These are phyloP conservation scores for Drosophila setifemur DNA, from an alignment of 1,140 invertebrate genomes.

Conservation along the genomic window DNA sequence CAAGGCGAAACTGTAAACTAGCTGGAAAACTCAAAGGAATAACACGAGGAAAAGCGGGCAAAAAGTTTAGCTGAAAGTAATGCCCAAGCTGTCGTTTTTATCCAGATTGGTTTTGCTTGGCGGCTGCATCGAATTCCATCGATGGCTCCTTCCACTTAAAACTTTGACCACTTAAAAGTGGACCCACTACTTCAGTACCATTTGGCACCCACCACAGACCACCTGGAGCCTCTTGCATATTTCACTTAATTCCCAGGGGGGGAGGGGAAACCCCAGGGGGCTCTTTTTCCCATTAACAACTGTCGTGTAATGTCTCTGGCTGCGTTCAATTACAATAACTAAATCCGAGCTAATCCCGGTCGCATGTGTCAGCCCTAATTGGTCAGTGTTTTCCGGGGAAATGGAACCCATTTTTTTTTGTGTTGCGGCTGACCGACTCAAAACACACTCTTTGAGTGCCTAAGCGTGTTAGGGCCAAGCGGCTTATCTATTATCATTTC, in stretches of 20 bases:
- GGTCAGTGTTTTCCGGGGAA: constrained; percentile 6
- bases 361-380: constrained; percentile 25
- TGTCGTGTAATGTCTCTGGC: constrained; percentile 1
- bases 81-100: constrained; percentile 26
- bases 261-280: neutral
- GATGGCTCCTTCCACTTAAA: constrained; percentile 26
- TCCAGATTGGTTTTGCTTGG: constrained; percentile 2
- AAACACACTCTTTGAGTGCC: constrained; percentile 39
- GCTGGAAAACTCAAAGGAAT: neutral
- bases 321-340: constrained; percentile 26
- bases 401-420: neutral
- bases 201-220: neutral
- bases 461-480: constrained; percentile 32
- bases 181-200: neutral
- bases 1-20: neutral
- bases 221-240: neutral
- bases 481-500: constrained; percentile 56
- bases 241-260: neutral
- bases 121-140: constrained; percentile 9
- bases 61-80: constrained; percentile 13
- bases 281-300: constrained; percentile 9
- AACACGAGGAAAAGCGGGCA: neutral
- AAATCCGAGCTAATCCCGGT: constrained; percentile 30
- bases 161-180: constrained; percentile 40
- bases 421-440: constrained; percentile 15